Conservation (phyloP, 2,888 invertebrate genomes). For the Agriopis marginaria region DNA sequence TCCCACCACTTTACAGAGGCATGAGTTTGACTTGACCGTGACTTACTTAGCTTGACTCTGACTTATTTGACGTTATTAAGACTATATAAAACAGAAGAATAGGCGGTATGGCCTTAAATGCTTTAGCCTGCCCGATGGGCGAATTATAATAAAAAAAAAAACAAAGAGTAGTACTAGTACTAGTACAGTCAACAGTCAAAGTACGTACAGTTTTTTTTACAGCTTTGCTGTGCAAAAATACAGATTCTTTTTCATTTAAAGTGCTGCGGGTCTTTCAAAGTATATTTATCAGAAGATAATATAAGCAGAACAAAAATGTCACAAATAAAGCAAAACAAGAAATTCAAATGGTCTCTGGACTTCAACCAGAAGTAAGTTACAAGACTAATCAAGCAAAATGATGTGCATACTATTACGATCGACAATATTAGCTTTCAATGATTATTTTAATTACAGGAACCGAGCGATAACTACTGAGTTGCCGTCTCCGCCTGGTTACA, state of each 20-base stretch:
- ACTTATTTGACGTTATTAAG: too few relatives aligned
- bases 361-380: constrained; percentile 85
- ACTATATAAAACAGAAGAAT: too few relatives aligned
- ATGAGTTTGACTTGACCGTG: too few relatives aligned
- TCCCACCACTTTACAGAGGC: too few relatives aligned
- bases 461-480: constrained; percentile 81
- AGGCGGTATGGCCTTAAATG: too few relatives aligned
- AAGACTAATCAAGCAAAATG: not conserved
- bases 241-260: too few relatives aligned
- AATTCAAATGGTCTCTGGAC: constrained; percentile 89
- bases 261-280: not conserved
- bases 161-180: too few relatives aligned
- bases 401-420: not conserved
- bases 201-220: not conserved
- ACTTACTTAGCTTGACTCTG: too few relatives aligned
- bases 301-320: constrained; percentile 58
- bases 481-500: constrained; percentile 94
- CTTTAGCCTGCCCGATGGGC: too few relatives aligned
- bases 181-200: too few relatives aligned
- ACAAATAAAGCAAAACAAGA: constrained; percentile 76
- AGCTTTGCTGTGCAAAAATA: not conserved
- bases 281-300: not conserved
- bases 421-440: not conserved
- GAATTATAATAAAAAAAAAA: too few relatives aligned
- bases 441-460: constrained; percentile 57